Conservation (phyloP, 1,140 invertebrate species). For the Sipha flava region DNA sequence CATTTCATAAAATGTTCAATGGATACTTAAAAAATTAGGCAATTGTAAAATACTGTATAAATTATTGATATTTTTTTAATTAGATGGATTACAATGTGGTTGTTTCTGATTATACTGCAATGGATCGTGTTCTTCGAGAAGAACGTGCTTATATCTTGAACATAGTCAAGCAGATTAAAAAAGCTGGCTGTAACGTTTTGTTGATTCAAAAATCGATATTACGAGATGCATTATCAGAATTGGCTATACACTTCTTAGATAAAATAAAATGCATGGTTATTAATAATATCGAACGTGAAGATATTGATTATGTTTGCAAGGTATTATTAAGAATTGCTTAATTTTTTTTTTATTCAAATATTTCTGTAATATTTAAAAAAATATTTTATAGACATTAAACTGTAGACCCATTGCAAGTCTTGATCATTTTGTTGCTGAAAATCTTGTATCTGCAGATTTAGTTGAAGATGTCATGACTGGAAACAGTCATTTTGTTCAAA, state of each 20-base stretch:
- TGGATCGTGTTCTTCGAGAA: slow-evolving; percentile 98
- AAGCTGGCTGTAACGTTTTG: slow-evolving; percentile 94
- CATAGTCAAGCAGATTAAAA: slow-evolving; percentile 98
- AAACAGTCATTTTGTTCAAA: slow-evolving; percentile 85
- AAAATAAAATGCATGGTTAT: slow-evolving; percentile 99
- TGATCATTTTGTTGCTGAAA: slow-evolving; percentile 92
- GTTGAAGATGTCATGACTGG: slow-evolving; percentile 91
- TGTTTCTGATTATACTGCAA: slow-evolving; percentile 96
- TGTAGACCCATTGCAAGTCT: slow-evolving; percentile 96
- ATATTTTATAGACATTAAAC: slow-evolving; percentile 59
- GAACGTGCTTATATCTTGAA: slow-evolving; percentile 97
- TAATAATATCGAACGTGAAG: slow-evolving; percentile 95
- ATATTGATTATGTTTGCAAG: slow-evolving; percentile 95
- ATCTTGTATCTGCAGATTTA: slow-evolving; percentile 82
- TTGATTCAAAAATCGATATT: slow-evolving; percentile 98
- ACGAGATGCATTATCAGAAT: slow-evolving; percentile 91
- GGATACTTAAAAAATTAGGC: background rate
- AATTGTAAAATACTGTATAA: background rate
- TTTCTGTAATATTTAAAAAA: background rate
- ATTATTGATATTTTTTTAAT: slow-evolving; percentile 34
- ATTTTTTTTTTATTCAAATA: background rate
- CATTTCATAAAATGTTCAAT: no score
- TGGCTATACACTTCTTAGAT: slow-evolving; percentile 95
- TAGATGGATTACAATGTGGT: slow-evolving; percentile 98
- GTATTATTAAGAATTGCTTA: slow-evolving; percentile 35